Conservation (phyloP, 1,140 invertebrate genomes). For the Acromyrmex echinatior region DNA sequence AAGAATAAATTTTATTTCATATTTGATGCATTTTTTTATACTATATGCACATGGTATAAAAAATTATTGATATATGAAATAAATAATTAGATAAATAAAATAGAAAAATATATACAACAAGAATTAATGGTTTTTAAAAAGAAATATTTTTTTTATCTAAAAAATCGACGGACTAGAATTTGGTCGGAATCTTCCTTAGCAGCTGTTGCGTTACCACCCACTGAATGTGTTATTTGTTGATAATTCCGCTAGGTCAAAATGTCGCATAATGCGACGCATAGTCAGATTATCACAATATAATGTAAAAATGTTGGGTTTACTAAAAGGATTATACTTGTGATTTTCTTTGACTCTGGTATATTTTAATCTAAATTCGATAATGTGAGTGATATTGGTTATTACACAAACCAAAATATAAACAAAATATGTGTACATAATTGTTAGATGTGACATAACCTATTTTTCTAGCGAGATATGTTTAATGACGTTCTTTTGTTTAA, state of each 20-base stretch:
- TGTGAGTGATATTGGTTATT: constrained; percentile 5
- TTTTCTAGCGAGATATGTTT: background rate
- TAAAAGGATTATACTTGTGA: background rate
- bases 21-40: background rate
- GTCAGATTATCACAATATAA: background rate
- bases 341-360: background rate
- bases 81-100: background rate
- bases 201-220: background rate
- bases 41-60: background rate
- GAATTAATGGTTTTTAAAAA: background rate
- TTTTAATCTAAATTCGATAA: background rate
- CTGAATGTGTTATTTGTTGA: background rate
- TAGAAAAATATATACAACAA: background rate
- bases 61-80: background rate
- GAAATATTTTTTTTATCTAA: background rate
- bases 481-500: background rate
- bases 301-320: constrained; percentile 14
- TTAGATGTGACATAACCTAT: constrained; percentile 40
- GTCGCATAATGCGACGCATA: background rate
- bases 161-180: background rate
- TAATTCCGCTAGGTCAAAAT: background rate
- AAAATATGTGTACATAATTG: background rate
- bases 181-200: constrained; percentile 13
- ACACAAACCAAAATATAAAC: background rate
- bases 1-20: constrained; percentile 13